Evolutionary conservation across 2,113 vertebrate genomes (phyloP).

Genomic region (Sceloporus undulatus): DNA sequence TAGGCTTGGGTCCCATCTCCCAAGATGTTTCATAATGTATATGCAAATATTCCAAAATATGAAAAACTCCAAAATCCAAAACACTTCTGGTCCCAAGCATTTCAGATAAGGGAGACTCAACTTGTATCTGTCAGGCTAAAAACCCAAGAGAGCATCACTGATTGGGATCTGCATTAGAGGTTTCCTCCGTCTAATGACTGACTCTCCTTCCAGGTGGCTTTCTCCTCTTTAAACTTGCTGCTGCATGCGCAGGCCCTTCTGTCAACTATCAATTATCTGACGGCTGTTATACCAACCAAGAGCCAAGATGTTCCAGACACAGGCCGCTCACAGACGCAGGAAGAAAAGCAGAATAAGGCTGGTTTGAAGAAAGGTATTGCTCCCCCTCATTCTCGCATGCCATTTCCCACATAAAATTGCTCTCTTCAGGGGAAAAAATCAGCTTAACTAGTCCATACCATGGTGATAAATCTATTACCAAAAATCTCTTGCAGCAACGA

Average conservation of each 20-base stretch:
- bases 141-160: no score
- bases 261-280: constrained; percentile 88
- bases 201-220: constrained; percentile 83
- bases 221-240: constrained; percentile 91
- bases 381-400: neutral
- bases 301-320: constrained; percentile 39
- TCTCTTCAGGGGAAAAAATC: neutral
- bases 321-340: constrained; percentile 59
- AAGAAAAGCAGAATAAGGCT: constrained; percentile 66
- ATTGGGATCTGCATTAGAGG: fast-evolving
- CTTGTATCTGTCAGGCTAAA: no score
- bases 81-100: no score
- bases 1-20: no score
- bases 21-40: no score
- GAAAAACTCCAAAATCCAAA: no score
- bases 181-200: neutral
- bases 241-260: constrained; percentile 92
- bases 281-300: constrained; percentile 75
- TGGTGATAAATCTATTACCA: neutral
- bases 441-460: neutral
- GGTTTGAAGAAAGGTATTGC: constrained; percentile 79
- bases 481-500: constrained; percentile 70
- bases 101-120: no score
- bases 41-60: no score
- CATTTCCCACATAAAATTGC: neutral